Base-by-base conservation (phyloP, 1,140 invertebrate species). In the Diorhabda elongata region DNA sequence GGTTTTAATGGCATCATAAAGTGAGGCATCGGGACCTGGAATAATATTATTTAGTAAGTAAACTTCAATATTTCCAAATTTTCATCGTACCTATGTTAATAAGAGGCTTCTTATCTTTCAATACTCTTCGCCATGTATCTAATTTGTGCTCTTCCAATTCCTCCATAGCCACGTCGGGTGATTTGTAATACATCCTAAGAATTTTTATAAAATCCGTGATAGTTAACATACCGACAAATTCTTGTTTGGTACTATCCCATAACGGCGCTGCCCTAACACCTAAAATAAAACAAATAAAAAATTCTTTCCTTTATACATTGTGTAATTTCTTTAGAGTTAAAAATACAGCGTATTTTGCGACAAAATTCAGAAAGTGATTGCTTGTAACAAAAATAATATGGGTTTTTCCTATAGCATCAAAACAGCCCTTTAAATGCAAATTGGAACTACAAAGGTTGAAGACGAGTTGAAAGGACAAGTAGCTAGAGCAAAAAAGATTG, bases 121-220 rank as follows among this genome's bases (percentile, higher is more conserved):
- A 83, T 44, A 95, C 91, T 73, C 74, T 72, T 84, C 95, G 86
- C 96, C 96, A 98, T 47, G 95, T 97, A 76, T 96, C 92, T 75
- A 99, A 87, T 81, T 97, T 95, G 80, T 99, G 97, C 81, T 98
- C 96, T 81, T 99, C 98, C 71, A 99, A 84, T 82, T 99, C 96
- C 70, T 96, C 93, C 92, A 98, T 98, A 67, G 89, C 87, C 69
- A 95, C 91, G 73, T 90, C 88, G 26, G 95, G 92, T 73, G 94
- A 94, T 76, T 94, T 97, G 83, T 98, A 97, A 84, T 98, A 98
- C 90, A 96, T 98, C 83, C 97, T 91, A 62, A 99, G 85, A 78
- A 99, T 99, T 83, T 97, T 96, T 78, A 99, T 99, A 81, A 99
- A 99, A 84, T 99, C 98, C 60, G 98, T 99, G 76, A 99, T 99